Conservation (phyloP, 2,113 vertebrate genomes). For the Bettongia penicillata region DNA sequence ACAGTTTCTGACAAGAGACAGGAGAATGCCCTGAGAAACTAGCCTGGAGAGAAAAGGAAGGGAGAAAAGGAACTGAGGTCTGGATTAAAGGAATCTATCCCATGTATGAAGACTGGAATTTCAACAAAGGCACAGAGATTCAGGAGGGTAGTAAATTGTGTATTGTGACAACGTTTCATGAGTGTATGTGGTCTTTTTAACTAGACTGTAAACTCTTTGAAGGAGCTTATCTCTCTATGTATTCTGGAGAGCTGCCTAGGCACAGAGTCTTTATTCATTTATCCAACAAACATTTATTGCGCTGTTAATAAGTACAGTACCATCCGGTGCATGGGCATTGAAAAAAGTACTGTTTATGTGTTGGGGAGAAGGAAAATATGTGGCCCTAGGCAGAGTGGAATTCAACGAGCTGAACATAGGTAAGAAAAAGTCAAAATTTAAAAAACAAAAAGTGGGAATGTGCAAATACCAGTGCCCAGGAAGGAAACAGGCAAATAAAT, state of each 20-base stretch:
- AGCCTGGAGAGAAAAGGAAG: not conserved
- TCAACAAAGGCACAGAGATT: not conserved
- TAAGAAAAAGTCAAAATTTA: not conserved
- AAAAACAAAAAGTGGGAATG: slow-evolving; percentile 47
- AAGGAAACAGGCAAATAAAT: slow-evolving; percentile 67
- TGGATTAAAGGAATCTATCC: not conserved
- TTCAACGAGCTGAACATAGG: not conserved
- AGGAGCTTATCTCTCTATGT: not conserved
- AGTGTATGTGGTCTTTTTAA: not conserved
- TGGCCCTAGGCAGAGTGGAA: not conserved
- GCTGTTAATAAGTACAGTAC: not conserved
- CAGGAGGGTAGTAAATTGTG: not conserved
- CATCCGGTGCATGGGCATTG: not conserved
- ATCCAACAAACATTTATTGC: not conserved
- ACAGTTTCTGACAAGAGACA: not conserved
- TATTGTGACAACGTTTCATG: not conserved
- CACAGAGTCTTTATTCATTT: not conserved
- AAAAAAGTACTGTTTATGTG: not conserved
- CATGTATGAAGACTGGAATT: not conserved
- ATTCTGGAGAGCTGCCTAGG: not conserved
- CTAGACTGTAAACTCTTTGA: not conserved
- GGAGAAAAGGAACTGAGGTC: not conserved
- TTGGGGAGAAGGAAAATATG: not conserved
- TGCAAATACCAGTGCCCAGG: slow-evolving; percentile 58
- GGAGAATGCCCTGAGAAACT: not conserved